Evolutionary conservation across 2,113 vertebrate species (phyloP).

Genomic region (Clarias batrachus): DNA sequence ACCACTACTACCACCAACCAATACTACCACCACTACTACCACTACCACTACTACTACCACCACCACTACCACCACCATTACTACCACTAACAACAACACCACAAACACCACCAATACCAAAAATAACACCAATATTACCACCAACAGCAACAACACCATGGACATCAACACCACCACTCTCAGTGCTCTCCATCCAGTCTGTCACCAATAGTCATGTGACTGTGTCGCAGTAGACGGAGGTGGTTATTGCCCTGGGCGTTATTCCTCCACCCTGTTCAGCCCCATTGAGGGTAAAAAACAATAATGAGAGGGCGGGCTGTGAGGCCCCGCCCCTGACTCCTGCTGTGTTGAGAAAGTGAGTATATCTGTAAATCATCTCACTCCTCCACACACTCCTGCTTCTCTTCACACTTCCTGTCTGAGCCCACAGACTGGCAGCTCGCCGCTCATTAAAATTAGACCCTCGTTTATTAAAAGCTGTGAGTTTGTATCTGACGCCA

Average conservation of each 20-base stretch:
- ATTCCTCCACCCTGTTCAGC: neutral
- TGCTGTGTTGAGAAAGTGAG: neutral
- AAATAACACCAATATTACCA: neutral
- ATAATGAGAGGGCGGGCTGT: neutral
- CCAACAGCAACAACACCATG: too few species aligned
- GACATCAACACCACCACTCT: neutral
- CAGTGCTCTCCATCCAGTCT: neutral
- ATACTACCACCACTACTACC: neutral
- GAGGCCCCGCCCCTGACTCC: neutral
- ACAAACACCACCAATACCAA: neutral
- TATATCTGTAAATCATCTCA: slow-evolving; percentile 33
- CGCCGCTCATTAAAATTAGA: neutral
- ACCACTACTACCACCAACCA: neutral
- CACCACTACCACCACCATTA: neutral
- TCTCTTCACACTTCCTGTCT: slow-evolving; percentile 28
- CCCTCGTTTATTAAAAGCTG: slow-evolving; percentile 21
- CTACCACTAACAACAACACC: too few species aligned
- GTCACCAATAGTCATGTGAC: neutral
- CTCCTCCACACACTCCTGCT: slow-evolving; percentile 18
- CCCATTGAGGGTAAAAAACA: neutral
- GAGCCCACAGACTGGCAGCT: neutral
- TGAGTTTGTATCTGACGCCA: neutral
- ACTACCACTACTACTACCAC: neutral
- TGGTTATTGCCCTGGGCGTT: neutral
- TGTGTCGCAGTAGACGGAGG: neutral